Evolutionary conservation across 2,888 invertebrate genomes (phyloP).

Genomic region (Oxytorus armatus): DNA sequence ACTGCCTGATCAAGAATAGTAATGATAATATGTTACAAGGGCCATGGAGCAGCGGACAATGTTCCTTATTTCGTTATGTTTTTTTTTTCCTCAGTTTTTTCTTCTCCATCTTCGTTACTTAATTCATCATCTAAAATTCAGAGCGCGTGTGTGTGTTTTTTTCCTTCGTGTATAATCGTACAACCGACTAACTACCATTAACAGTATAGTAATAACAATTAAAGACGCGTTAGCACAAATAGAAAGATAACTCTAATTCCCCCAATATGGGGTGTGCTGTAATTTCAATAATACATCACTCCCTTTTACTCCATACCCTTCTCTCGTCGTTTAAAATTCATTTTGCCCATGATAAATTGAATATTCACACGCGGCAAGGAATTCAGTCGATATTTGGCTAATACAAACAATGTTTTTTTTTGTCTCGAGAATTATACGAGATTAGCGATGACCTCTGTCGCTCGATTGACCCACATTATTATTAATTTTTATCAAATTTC

Average conservation of each 20-base stretch:
- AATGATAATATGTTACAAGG: slow-evolving; percentile 83
- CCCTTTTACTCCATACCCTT: slow-evolving; percentile 36
- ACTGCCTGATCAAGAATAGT: slow-evolving; percentile 81
- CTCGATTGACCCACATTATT: slow-evolving; percentile 19
- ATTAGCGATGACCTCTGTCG: slow-evolving; percentile 50
- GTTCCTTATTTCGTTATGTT: slow-evolving; percentile 68
- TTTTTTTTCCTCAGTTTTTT: no score
- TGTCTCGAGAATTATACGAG: slow-evolving; percentile 53
- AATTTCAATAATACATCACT: slow-evolving; percentile 70
- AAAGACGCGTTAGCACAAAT: slow-evolving; percentile 65
- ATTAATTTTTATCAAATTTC: slow-evolving; percentile 24
- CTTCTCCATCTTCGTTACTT: slow-evolving; percentile 74
- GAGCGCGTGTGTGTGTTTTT: slow-evolving; percentile 36
- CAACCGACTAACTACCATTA: slow-evolving; percentile 65
- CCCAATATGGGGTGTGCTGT: slow-evolving; percentile 76
- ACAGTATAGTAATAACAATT: slow-evolving; percentile 67
- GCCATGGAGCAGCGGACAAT: slow-evolving; percentile 76
- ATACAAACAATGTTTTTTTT: slow-evolving; percentile 47
- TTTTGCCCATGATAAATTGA: slow-evolving; percentile 49
- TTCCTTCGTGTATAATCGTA: slow-evolving; percentile 62
- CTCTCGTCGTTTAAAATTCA: slow-evolving; percentile 47
- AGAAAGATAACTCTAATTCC: slow-evolving; percentile 67
- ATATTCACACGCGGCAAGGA: slow-evolving; percentile 24
- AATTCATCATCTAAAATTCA: slow-evolving; percentile 57
- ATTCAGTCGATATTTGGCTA: slow-evolving; percentile 68